A percentile compares a stretch with the other conserved stretches of the same genome.
Conservation (phyloP, 1,140 invertebrate genomes). For the Formica exsecta region DNA sequence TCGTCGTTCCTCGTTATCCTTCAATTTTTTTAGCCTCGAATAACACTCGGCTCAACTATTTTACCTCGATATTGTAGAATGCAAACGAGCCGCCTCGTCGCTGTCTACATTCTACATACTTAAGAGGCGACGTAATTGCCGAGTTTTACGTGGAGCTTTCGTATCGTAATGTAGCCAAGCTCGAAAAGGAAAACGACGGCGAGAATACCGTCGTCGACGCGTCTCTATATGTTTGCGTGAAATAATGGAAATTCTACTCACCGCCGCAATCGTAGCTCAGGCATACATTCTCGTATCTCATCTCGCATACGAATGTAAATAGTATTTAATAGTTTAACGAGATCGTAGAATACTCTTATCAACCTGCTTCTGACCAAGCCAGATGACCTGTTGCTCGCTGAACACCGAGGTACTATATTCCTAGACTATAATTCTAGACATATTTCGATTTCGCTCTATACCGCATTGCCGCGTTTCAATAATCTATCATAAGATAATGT, state of each 20-base stretch:
- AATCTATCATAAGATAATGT: constrained; percentile 12
- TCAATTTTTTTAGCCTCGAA: constrained; percentile 28
- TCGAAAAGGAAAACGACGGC: constrained; percentile 28
- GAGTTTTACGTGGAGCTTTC: constrained; percentile 61
- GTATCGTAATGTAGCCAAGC: constrained; percentile 41
- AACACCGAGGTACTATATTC: constrained; percentile 23
- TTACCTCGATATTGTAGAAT: constrained; percentile 49
- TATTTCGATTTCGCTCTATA: not conserved
- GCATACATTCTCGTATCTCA: constrained; percentile 38
- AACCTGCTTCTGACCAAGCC: constrained; percentile 52
- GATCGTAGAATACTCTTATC: constrained; percentile 71
- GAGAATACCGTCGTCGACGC: constrained; percentile 33
- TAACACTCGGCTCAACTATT: constrained; percentile 38
- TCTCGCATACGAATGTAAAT: constrained; percentile 45
- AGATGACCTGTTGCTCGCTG: constrained; percentile 67
- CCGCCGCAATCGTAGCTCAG: not conserved
- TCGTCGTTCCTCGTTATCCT: constrained; percentile 16
- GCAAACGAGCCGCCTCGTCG: constrained; percentile 60
- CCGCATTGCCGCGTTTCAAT: not conserved
- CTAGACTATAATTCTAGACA: constrained; percentile 3
- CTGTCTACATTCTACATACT: constrained; percentile 33
- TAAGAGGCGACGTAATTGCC: constrained; percentile 3
- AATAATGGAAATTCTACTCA: constrained; percentile 76
- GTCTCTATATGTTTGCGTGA: constrained; percentile 49
- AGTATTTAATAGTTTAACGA: constrained; percentile 71